A percentile compares a stretch with the other conserved stretches of the same genome.
Evolutionary conservation across 2,797 vertebrate species (phyloP).

Genomic region (Lophius americanus): DNA sequence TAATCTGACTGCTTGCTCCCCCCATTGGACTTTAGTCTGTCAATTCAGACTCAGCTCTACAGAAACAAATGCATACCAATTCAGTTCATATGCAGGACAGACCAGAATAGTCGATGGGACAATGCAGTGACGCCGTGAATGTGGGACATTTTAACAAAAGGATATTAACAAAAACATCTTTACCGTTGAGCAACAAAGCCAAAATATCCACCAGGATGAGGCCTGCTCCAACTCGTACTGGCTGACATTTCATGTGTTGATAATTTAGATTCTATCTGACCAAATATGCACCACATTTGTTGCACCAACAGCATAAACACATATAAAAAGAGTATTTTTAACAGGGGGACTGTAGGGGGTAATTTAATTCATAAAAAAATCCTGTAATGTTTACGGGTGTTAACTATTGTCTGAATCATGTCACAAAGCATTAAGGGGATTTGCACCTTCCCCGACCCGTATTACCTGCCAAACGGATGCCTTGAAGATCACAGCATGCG

Average conservation of each 20-base stretch:
- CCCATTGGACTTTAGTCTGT: too few relatives aligned
- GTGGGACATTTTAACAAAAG: conserved; percentile 26
- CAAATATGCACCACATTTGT: background rate
- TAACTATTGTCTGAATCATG: too few relatives aligned
- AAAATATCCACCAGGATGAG: background rate
- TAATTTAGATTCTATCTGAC: conserved; percentile 1
- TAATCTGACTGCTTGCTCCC: background rate
- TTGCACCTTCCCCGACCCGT: too few relatives aligned
- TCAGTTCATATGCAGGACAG: conserved; percentile 23
- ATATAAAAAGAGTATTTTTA: background rate
- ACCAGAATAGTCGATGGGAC: conserved; percentile 32
- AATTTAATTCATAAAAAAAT: background rate
- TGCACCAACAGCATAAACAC: background rate
- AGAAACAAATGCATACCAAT: conserved; percentile 12
- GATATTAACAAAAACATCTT: conserved; percentile 10
- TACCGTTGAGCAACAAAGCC: conserved; percentile 13
- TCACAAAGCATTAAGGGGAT: too few relatives aligned
- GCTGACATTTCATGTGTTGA: background rate
- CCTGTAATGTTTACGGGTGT: too few relatives aligned
- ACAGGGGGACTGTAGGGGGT: background rate
- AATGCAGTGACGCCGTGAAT: conserved; percentile 25
- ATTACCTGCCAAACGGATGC: too few relatives aligned
- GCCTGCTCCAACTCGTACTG: background rate
- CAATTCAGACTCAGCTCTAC: conserved; percentile 4
- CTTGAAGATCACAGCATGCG: too few relatives aligned